Conservation (phyloP, 2,888 invertebrate species). For the Operophtera brumata region DNA sequence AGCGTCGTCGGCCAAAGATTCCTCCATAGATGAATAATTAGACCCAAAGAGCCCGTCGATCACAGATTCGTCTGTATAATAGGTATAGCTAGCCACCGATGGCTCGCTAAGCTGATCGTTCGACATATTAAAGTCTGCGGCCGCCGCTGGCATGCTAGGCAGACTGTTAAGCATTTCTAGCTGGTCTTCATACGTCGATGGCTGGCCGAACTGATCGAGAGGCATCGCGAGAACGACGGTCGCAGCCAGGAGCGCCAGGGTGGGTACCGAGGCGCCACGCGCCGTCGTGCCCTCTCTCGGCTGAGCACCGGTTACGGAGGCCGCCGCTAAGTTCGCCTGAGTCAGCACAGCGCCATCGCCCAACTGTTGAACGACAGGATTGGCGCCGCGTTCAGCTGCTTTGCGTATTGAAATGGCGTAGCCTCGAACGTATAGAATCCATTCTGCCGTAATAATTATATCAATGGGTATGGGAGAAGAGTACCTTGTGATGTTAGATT, state of each 20-base stretch:
- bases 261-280: background rate
- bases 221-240: background rate
- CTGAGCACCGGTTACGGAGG: background rate
- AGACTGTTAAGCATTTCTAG: background rate
- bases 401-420: background rate
- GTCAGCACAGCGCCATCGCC: background rate
- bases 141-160: background rate
- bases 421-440: background rate
- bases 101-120: background rate
- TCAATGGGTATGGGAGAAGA: background rate
- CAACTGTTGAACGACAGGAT: background rate
- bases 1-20: background rate
- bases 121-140: background rate
- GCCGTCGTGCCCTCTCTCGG: background rate
- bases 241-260: background rate
- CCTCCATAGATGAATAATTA: background rate
- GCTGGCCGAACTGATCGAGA: background rate
- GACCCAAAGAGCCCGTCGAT: background rate
- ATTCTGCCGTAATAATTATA: background rate
- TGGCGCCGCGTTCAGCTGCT: background rate
- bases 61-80: background rate
- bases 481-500: too few species aligned
- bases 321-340: background rate
- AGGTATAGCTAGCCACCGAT: background rate
- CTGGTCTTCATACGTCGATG: background rate